phyloP scores from a whole-genome alignment of 2,888 invertebrate genomes.

The Scaptomyza parva region DNA sequence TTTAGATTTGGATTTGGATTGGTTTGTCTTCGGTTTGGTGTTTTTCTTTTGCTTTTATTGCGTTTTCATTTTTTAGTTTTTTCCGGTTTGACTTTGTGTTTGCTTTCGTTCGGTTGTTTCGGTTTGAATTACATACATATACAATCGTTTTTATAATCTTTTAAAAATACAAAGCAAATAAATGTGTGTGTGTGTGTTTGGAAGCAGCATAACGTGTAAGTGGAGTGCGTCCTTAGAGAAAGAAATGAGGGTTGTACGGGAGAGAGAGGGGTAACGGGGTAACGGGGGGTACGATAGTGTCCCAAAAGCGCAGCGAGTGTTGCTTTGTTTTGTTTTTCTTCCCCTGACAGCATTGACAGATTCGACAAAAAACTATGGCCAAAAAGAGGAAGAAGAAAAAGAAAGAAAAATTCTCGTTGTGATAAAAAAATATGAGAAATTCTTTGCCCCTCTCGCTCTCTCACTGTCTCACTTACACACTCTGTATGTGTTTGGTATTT shows the following conservation, averaged over 20 bases:
- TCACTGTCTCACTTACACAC: not conserved
- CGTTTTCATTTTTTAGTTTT: constrained; percentile 14
- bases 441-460: constrained; percentile 8
- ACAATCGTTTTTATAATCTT: constrained; percentile 69
- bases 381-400: constrained; percentile 35
- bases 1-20: constrained; percentile 31
- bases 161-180: constrained; percentile 79
- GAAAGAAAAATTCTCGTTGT: constrained; percentile 22
- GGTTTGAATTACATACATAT: constrained; percentile 45
- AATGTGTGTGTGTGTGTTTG: constrained; percentile 36
- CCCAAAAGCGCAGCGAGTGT: constrained; percentile 73
- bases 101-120: constrained; percentile 37
- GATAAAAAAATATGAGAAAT: constrained; percentile 59
- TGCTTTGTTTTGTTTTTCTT: constrained; percentile 63
- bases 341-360: constrained; percentile 77
- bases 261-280: not conserved
- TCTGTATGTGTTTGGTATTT: constrained; percentile 50
- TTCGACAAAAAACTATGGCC: constrained; percentile 77
- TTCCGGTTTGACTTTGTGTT: constrained; percentile 30
- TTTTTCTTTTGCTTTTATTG: constrained; percentile 2
- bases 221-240: constrained; percentile 22
- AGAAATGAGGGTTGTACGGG: not conserved
- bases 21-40: constrained; percentile 40
- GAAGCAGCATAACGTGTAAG: constrained; percentile 31
- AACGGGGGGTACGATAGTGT: constrained; percentile 16